These are phyloP conservation scores for Solenodon paradoxus DNA, from an alignment of 2,113 vertebrate genomes.

Conservation along the genomic window DNA sequence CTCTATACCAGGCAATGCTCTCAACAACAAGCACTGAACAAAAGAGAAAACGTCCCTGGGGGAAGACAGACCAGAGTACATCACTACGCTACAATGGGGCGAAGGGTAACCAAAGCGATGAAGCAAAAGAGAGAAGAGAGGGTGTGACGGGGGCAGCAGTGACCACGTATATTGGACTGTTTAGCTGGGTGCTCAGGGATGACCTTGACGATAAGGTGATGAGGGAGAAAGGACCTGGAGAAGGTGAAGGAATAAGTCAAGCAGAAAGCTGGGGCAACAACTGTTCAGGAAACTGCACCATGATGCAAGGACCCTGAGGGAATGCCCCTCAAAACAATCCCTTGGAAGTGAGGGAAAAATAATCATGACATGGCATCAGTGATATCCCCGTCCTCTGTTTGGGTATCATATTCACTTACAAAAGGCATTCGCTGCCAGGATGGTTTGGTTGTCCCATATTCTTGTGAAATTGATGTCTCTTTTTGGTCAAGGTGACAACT, in stretches of 20 bases:
- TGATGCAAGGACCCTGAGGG: not conserved
- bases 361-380: not conserved
- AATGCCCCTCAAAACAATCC: not conserved
- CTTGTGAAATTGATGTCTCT: not conserved
- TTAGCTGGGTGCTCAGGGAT: not conserved
- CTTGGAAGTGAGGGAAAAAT: not conserved
- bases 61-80: not conserved
- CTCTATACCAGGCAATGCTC: not conserved
- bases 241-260: not conserved
- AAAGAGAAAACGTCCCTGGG: not conserved
- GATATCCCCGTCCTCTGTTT: not conserved
- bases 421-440: not conserved
- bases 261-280: not conserved
- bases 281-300: not conserved
- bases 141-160: rapidly evolving
- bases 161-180: not conserved
- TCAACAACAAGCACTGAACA: not conserved
- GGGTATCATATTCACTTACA: not conserved
- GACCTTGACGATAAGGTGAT: not conserved
- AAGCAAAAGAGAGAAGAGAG: not conserved
- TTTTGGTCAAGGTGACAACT: not conserved
- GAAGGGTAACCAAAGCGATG: not conserved
- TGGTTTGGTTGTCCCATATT: not conserved
- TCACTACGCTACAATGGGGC: not conserved
- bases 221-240: not conserved